Percentiles rank a stretch among this genome's conserved stretches.
Conservation (phyloP, 2,888 invertebrate genomes). For the Notodonta ziczac region DNA sequence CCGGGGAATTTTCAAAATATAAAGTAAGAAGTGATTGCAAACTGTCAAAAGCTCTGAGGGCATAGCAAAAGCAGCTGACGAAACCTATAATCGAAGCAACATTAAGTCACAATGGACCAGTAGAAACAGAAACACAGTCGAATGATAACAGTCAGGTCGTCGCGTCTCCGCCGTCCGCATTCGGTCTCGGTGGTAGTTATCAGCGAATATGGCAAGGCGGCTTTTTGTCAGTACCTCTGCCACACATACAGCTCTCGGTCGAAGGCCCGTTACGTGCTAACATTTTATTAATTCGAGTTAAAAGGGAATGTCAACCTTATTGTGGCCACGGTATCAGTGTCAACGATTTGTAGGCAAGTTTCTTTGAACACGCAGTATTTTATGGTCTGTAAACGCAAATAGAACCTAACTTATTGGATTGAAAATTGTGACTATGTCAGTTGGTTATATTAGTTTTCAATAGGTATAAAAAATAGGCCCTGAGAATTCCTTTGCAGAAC, state of each 20-base stretch:
- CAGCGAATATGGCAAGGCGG: conserved; percentile 54
- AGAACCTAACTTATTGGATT: not conserved
- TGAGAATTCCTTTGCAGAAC: not conserved
- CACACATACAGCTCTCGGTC: conserved; percentile 56
- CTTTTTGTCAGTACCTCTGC: conserved; percentile 55
- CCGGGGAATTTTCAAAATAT: too few relatives aligned
- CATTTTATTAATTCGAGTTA: conserved; percentile 8
- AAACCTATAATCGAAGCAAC: too few relatives aligned
- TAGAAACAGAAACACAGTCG: not conserved
- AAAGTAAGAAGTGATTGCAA: too few relatives aligned
- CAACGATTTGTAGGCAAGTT: conserved; percentile 2
- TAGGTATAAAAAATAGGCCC: too few relatives aligned
- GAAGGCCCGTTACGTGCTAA: conserved; percentile 51
- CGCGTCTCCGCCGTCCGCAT: conserved; percentile 32
- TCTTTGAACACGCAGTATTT: not conserved
- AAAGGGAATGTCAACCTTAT: conserved; percentile 6
- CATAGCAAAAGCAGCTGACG: too few relatives aligned
- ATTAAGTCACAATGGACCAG: not conserved
- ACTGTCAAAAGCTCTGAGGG: too few relatives aligned
- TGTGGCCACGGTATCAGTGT: conserved; percentile 1
- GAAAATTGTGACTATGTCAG: not conserved
- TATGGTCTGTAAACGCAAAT: not conserved
- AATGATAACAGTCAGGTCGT: conserved; percentile 16
- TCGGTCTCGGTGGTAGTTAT: conserved; percentile 28
- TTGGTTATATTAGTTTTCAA: too few relatives aligned